Conservation (phyloP, 2,113 vertebrate species). For the Xiphorhynchus elegans region DNA sequence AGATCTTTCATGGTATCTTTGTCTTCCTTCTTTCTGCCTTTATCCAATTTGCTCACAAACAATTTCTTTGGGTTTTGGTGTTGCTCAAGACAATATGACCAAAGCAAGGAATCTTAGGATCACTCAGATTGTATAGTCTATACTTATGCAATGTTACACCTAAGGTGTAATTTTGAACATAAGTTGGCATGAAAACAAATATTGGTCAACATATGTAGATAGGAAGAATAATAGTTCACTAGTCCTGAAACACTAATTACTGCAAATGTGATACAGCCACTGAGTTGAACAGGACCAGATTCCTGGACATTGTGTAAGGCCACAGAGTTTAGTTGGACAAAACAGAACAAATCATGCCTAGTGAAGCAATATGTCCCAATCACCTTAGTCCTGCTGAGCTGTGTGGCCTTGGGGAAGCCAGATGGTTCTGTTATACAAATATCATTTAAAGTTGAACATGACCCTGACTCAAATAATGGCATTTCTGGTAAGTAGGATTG, state of each 20-base stretch:
- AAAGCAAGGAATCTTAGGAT: neutral
- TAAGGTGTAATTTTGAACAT: neutral
- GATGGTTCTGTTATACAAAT: conserved; percentile 21
- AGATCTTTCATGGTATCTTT: neutral
- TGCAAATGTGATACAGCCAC: neutral
- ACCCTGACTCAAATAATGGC: neutral
- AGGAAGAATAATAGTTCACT: neutral
- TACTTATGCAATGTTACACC: neutral
- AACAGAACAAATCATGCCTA: neutral
- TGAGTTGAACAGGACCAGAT: neutral
- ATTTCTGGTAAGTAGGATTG: conserved; percentile 17
- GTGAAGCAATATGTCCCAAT: conserved; percentile 4
- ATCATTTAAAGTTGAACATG: neutral
- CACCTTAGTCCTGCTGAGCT: conserved; percentile 1
- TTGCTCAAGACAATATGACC: neutral
- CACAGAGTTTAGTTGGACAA: neutral
- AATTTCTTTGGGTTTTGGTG: neutral
- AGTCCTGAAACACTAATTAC: neutral
- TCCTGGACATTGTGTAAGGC: neutral
- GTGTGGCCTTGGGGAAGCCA: conserved; percentile 24
- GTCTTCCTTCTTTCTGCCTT: neutral
- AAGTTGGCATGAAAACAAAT: neutral
- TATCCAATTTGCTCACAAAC: neutral
- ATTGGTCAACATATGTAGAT: neutral
- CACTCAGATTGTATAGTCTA: neutral